Percentiles rank a stretch among this genome's conserved stretches.
Evolutionary conservation across 2,888 invertebrate species (phyloP).

Genomic region (Anthophora plumipes): DNA sequence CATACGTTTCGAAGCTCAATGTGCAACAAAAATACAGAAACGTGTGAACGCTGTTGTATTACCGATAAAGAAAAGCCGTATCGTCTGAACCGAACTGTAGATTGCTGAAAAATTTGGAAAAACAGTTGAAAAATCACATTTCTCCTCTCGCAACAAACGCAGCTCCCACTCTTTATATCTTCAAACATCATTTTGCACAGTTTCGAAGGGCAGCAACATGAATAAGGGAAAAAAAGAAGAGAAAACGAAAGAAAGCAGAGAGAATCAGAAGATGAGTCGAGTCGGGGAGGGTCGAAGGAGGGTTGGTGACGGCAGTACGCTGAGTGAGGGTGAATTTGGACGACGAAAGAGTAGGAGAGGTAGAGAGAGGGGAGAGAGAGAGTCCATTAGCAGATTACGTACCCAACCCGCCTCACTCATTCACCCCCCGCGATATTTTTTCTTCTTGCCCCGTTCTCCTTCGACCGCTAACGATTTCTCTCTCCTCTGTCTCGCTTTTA

Average conservation of each 20-base stretch:
- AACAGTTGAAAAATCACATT: neutral
- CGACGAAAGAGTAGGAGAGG: slow-evolving; percentile 70
- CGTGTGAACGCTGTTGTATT: too few relatives aligned
- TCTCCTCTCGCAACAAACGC: neutral
- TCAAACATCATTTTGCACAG: slow-evolving; percentile 22
- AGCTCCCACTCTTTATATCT: neutral
- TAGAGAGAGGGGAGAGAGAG: slow-evolving; percentile 56
- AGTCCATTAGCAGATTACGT: slow-evolving; percentile 85
- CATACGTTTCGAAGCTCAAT: too few relatives aligned
- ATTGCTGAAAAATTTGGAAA: neutral
- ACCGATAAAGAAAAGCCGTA: too few relatives aligned
- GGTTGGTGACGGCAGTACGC: slow-evolving; percentile 56
- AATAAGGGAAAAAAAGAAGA: slow-evolving; percentile 39
- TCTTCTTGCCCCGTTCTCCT: slow-evolving; percentile 73
- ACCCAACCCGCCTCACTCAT: slow-evolving; percentile 81
- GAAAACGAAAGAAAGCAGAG: slow-evolving; percentile 28
- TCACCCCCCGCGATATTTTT: slow-evolving; percentile 80
- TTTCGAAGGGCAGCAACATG: slow-evolving; percentile 40
- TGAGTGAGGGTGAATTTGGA: slow-evolving; percentile 73
- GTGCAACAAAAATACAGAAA: too few relatives aligned
- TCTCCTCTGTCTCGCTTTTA: slow-evolving; percentile 57
- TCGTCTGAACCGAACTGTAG: neutral
- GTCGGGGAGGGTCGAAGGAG: slow-evolving; percentile 62
- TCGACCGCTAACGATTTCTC: slow-evolving; percentile 73
- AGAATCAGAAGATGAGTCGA: slow-evolving; percentile 62